Evolutionary conservation across 1,140 invertebrate genomes (phyloP).

Genomic region (Drosophila ananassae): DNA sequence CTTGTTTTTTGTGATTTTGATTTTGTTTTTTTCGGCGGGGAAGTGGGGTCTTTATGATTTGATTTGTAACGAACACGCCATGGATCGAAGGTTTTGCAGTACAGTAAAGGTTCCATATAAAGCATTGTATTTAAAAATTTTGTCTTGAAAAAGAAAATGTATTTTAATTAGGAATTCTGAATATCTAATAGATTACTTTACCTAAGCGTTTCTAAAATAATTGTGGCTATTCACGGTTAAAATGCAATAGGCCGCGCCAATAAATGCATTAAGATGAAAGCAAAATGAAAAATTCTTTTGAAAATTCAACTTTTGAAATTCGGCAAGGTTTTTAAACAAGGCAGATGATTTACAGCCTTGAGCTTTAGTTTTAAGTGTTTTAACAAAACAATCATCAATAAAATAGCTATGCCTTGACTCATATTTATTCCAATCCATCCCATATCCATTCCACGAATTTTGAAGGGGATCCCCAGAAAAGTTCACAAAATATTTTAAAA

Average conservation of each 20-base stretch:
- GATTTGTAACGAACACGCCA: slow-evolving; percentile 11
- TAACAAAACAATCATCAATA: too few species aligned
- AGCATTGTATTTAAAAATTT: neutral
- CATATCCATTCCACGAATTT: too few species aligned
- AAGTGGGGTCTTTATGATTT: slow-evolving; percentile 2
- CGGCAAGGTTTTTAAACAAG: neutral
- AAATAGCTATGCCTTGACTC: too few species aligned
- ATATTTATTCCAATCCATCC: too few species aligned
- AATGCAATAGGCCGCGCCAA: neutral
- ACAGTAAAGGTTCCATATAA: slow-evolving; percentile 1
- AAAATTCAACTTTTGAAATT: neutral
- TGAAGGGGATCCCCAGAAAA: too few species aligned
- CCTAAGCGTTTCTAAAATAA: neutral
- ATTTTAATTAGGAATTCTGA: too few species aligned
- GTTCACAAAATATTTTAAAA: too few species aligned
- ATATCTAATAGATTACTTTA: neutral
- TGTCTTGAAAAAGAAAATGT: neutral
- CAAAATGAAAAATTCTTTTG: neutral
- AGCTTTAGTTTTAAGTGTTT: too few species aligned
- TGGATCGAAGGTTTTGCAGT: slow-evolving; percentile 20
- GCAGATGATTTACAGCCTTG: neutral
- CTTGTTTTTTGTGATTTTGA: slow-evolving; percentile 22
- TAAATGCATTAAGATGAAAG: neutral
- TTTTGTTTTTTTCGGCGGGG: slow-evolving; percentile 12
- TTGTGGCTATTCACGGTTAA: neutral